phyloP scores from a whole-genome alignment of 92 coral and sea anemone genomes.

The Palythoa grandiflora region DNA sequence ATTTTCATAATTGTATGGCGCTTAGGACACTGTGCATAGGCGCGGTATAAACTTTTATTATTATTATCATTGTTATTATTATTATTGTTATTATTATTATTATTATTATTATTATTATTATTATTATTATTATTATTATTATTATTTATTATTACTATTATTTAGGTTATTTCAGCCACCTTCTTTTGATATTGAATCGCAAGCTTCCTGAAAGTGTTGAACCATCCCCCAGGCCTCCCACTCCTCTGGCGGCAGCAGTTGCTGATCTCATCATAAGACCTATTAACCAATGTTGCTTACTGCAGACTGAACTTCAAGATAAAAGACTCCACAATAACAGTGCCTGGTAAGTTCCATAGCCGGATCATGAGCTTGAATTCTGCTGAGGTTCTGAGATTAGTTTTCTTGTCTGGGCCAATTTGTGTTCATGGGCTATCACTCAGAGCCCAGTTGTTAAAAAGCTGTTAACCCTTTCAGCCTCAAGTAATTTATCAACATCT shows the following conservation, averaged over 20 bases:
- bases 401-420: background rate
- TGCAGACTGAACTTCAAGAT: background rate
- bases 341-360: background rate
- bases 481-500: too few relatives aligned
- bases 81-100: too few relatives aligned
- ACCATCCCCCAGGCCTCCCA: conserved; percentile 28
- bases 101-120: too few relatives aligned
- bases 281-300: conserved; percentile 7
- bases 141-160: too few relatives aligned
- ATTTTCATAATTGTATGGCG: too few relatives aligned
- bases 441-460: too few relatives aligned
- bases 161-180: conserved; percentile 25
- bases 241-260: conserved; percentile 30
- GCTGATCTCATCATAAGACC: conserved; percentile 33
- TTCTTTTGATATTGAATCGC: conserved; percentile 3
- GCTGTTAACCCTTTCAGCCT: too few relatives aligned
- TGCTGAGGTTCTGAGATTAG: background rate
- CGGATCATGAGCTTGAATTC: background rate
- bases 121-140: background rate
- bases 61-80: too few relatives aligned
- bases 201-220: conserved; percentile 39
- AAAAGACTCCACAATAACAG: background rate
- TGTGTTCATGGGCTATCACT: background rate
- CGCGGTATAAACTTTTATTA: too few relatives aligned
- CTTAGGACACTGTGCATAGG: too few relatives aligned